Conservation (phyloP, 2,888 invertebrate species). For the Diplazon laetatorius region DNA sequence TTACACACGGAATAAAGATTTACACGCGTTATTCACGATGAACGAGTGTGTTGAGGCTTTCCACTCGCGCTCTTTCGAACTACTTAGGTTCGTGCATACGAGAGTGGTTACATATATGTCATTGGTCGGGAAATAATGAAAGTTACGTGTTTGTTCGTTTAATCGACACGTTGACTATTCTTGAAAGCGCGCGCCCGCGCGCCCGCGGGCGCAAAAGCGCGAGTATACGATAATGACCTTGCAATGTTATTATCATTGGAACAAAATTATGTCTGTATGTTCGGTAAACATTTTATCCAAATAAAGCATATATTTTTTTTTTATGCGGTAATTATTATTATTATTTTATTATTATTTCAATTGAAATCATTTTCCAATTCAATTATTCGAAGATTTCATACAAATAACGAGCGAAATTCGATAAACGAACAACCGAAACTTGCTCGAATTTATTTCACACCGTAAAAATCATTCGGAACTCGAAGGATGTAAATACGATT, state of each 20-base stretch:
- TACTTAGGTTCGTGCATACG: neutral
- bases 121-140: neutral
- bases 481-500: neutral
- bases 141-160: neutral
- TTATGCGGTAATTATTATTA: no score
- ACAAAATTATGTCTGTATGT: neutral
- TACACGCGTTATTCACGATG: no score
- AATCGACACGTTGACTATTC: slow-evolving; percentile 1
- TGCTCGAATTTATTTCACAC: no score
- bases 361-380: no score
- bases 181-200: neutral
- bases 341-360: no score
- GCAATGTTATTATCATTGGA: slow-evolving; percentile 8
- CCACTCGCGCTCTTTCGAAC: neutral
- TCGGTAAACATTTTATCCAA: neutral
- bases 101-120: neutral
- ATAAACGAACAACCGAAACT: no score
- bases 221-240: slow-evolving; percentile 12
- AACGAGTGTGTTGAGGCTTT: neutral
- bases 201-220: no score
- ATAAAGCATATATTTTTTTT: neutral
- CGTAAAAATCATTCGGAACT: no score
- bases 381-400: no score
- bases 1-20: neutral
- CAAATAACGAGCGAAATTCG: no score